Evolutionary conservation across 2,888 invertebrate genomes (phyloP).

Genomic region (Plebejus argus): DNA sequence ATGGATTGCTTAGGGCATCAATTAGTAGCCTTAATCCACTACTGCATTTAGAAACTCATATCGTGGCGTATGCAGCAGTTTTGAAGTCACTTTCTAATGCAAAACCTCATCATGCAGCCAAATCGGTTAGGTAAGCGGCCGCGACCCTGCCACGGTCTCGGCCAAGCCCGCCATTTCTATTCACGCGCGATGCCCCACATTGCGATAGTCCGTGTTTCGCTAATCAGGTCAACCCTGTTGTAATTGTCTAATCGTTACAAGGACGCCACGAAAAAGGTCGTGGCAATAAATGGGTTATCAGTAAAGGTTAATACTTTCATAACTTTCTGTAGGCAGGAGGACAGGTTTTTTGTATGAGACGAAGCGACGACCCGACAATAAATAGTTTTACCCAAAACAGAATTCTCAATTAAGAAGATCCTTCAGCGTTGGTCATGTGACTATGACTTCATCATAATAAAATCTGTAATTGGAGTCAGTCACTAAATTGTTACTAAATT

Average conservation of each 20-base stretch:
- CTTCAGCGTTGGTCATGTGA: neutral
- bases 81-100: neutral
- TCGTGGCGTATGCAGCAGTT: neutral
- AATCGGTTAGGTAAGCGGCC: constrained; percentile 11
- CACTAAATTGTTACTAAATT: constrained; percentile 3
- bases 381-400: neutral
- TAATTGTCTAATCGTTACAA: constrained; percentile 21
- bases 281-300: neutral
- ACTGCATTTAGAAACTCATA: neutral
- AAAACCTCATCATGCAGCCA: neutral
- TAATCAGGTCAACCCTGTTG: constrained; percentile 27
- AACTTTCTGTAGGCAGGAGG: neutral
- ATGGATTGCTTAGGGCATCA: too few species aligned
- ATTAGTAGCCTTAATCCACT: too few species aligned
- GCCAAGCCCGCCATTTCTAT: constrained; percentile 17
- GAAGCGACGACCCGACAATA: too few species aligned
- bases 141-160: constrained; percentile 13
- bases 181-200: constrained; percentile 16
- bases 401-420: neutral
- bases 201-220: constrained; percentile 1
- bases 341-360: neutral
- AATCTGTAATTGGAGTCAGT: neutral
- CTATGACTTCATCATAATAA: constrained; percentile 2
- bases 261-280: constrained; percentile 10
- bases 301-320: constrained; percentile 4